Evolutionary conservation across 2,797 vertebrate genomes (phyloP).

Genomic region (Petrocephalus schoutedeni): DNA sequence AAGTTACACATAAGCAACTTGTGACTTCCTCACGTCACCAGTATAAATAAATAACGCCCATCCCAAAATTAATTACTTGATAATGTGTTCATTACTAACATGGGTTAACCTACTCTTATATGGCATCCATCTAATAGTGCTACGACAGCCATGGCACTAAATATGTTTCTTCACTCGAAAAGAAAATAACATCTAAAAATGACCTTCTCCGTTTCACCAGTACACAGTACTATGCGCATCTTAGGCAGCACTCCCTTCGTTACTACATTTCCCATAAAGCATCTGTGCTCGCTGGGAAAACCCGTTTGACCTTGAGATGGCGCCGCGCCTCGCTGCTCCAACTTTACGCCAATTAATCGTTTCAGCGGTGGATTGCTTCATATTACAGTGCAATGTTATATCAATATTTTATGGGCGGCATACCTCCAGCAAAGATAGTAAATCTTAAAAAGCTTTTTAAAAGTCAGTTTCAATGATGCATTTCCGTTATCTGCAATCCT

Average conservation of each 20-base stretch:
- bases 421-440: neutral
- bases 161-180: neutral
- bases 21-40: neutral
- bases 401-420: neutral
- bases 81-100: neutral
- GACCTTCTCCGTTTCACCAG: neutral
- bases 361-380: neutral
- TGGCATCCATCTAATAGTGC: neutral
- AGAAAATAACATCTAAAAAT: neutral
- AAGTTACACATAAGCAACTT: neutral
- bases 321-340: neutral
- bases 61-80: neutral
- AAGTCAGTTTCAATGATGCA: neutral
- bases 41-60: neutral
- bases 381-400: neutral
- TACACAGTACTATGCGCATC: neutral
- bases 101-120: neutral
- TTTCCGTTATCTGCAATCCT: neutral
- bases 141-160: neutral
- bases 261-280: conserved; percentile 11
- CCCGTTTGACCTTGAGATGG: conserved; percentile 42
- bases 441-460: neutral
- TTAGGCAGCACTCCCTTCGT: neutral
- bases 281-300: conserved; percentile 14
- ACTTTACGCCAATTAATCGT: neutral